phyloP scores from a whole-genome alignment of 1,140 invertebrate species.

The Phenacoccus solenopsis region DNA sequence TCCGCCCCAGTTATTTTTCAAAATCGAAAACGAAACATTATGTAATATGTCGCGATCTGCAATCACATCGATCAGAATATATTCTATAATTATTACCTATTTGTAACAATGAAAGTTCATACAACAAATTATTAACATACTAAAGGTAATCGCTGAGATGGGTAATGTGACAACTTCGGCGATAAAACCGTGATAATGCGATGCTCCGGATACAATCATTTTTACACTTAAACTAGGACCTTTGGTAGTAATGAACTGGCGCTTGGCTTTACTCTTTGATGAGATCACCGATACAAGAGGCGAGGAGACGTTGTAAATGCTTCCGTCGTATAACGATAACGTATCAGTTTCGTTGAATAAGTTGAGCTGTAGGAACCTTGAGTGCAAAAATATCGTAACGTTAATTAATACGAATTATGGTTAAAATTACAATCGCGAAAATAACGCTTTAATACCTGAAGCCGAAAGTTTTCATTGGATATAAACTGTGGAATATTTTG shows the following conservation, averaged over 20 bases:
- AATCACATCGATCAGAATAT: too few species aligned
- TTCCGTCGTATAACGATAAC: constrained; percentile 80
- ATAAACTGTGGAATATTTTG: constrained; percentile 85
- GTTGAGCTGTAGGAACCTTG: constrained; percentile 78
- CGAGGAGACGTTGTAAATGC: constrained; percentile 75
- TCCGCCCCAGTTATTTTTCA: constrained; percentile 74
- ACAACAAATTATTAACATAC: constrained; percentile 47
- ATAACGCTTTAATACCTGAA: constrained; percentile 44
- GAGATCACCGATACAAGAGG: constrained; percentile 55
- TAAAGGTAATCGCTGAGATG: constrained; percentile 74
- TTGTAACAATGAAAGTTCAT: too few species aligned
- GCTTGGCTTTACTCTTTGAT: constrained; percentile 53
- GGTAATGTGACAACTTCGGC: constrained; percentile 93
- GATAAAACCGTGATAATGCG: constrained; percentile 87
- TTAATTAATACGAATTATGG: neutral
- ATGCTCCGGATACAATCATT: constrained; percentile 87
- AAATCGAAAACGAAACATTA: constrained; percentile 72
- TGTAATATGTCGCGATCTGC: constrained; percentile 81
- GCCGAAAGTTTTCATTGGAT: constrained; percentile 71
- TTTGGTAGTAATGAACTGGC: constrained; percentile 58
- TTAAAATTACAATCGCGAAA: neutral
- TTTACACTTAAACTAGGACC: constrained; percentile 76
- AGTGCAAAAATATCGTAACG: neutral
- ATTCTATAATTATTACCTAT: too few species aligned
- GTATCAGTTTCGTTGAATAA: constrained; percentile 86